phyloP scores from a whole-genome alignment of 2,888 invertebrate genomes.

The Harpalus rufipes region DNA sequence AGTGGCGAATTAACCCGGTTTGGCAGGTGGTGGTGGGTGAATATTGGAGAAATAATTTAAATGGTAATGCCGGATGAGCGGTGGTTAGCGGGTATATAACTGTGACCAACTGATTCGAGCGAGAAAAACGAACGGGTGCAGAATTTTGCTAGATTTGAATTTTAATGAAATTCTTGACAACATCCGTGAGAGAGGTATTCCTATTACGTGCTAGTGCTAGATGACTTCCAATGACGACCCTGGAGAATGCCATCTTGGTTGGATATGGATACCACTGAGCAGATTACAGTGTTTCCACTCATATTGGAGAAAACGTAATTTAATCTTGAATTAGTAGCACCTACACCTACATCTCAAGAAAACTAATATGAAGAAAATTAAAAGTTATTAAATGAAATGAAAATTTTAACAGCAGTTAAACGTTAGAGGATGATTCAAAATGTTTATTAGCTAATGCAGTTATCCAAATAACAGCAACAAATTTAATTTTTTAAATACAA shows the following conservation, averaged over 20 bases:
- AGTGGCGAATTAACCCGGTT: no score
- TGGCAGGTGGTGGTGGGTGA: neutral
- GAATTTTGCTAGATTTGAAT: constrained; percentile 56
- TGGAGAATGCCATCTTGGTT: neutral
- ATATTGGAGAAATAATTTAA: constrained; percentile 43
- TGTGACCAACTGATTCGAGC: constrained; percentile 18
- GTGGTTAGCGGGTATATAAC: constrained; percentile 20
- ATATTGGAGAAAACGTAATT: neutral
- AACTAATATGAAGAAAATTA: no score
- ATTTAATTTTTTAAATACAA: no score
- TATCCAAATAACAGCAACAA: no score
- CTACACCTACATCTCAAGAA: neutral
- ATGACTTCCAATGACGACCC: constrained; percentile 6
- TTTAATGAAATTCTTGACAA: constrained; percentile 55
- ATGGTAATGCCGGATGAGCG: constrained; percentile 28
- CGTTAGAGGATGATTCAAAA: no score
- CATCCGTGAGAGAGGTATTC: constrained; percentile 20
- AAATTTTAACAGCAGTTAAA: no score
- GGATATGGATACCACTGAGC: neutral
- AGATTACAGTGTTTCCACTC: neutral
- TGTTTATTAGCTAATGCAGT: no score
- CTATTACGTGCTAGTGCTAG: constrained; percentile 3
- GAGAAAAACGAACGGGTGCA: constrained; percentile 14
- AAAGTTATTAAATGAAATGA: no score
- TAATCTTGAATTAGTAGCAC: neutral